Conservation (phyloP, 1,140 invertebrate genomes). For the Cephus cinctus region DNA sequence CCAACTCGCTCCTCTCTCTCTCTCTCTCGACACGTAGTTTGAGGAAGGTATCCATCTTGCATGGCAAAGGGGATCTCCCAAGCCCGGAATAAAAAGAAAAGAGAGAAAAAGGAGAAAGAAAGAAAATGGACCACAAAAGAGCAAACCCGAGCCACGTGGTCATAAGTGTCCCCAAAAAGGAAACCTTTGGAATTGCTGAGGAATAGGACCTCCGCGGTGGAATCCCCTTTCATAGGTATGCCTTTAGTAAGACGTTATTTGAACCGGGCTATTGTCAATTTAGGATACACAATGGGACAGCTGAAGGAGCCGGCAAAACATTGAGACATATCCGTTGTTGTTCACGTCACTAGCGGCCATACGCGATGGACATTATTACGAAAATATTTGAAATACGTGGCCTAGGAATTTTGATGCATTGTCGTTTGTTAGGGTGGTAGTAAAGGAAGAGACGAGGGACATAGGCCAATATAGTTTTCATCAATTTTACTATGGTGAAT, state of each 20-base stretch:
- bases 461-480: neutral
- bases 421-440: no score
- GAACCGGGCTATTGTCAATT: constrained; percentile 43
- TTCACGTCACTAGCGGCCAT: constrained; percentile 40
- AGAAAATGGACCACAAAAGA: constrained; percentile 43
- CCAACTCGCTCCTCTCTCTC: no score
- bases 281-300: constrained; percentile 45
- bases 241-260: constrained; percentile 39
- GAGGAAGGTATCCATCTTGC: no score
- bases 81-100: no score
- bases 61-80: no score
- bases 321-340: constrained; percentile 53
- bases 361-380: constrained; percentile 42
- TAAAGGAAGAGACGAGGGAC: neutral
- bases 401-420: neutral
- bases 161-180: constrained; percentile 37
- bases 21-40: no score
- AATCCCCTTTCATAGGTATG: constrained; percentile 27
- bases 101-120: no score
- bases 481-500: neutral
- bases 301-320: constrained; percentile 54
- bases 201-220: constrained; percentile 30
- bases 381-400: constrained; percentile 46
- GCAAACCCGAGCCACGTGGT: constrained; percentile 25
- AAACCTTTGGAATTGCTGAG: constrained; percentile 27